Evolutionary conservation across 2,113 vertebrate species (phyloP), one percentile per base, ranked within the genome.

Genomic region (Manacus vitellinus): DNA sequence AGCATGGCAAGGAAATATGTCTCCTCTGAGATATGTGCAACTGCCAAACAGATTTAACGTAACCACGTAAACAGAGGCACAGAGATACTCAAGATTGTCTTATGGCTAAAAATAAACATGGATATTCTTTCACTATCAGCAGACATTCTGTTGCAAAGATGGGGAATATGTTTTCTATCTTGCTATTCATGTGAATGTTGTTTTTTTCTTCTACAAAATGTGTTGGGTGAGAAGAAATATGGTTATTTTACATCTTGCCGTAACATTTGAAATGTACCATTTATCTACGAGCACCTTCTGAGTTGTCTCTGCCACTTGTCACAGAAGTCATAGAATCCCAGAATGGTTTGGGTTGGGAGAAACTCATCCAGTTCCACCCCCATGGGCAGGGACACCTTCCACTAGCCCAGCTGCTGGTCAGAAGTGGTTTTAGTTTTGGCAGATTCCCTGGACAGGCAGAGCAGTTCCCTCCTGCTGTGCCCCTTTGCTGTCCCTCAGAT

Each of bases 1-100:
- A 97, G 94, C 81, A 67, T 39, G 20, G 18, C 72, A 90, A 90
- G 65, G 79, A 73, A 91, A 77, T 55, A 12, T 52, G 72, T 87
- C 77, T 94, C 90, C 80, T 97, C 61, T 93, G 92, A 96, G 94
- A 84, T 90, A 59, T 5, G 39, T 84, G 85, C 95, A 78, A 75
- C 83, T 96, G 95, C 91, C 92, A 95, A 96, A 88, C 63, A 84
- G 33, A 86, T 90, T 67, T 84, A 95, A 94, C 6, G 0, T 91
- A 63, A 22, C 82, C 88, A 81, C 41, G 5, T 84, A 95, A 95
- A 92, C 88, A 96, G 88, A 88, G 79, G 88, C 51, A 59, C 21
- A 67, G 88, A 91, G 89, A 86, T 71, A 92, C 70, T 94, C 79
- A 67, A 59, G 85, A 71, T 93, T 93, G 65, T 91, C 82, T 83